Evolutionary conservation across 2,888 invertebrate genomes (phyloP), one percentile per base, ranked within the genome.

Genomic region (Coenonympha arcania): DNA sequence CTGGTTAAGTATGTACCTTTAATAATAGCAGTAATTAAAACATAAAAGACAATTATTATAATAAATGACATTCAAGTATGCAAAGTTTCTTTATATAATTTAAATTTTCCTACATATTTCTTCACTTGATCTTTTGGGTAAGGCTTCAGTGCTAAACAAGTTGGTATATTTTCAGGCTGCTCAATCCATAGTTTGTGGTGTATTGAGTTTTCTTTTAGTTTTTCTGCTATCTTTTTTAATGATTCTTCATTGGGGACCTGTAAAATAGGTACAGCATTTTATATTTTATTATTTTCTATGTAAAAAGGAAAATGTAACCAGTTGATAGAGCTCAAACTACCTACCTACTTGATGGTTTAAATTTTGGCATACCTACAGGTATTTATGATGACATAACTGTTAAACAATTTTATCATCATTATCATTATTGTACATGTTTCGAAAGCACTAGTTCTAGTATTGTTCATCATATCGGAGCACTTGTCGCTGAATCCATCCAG

Each of bases 121-220:
- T 96, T 94, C 0, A 97, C 89, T 52, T 90, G 88, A 43, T 92
- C 91, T 76, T 96, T 97, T 0, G 90, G 90, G 73, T 96, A 97
- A 2, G 99, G 98, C 76, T 98, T 98, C 1, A 94, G 84, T 6
- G 95, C 98, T 60, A 99, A 84, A 76, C 98, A 98, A 0, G 99
- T 98, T 15, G 97, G 92, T 70, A 95, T 93, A 75, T 98, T 94
- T 84, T 99, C 99, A 9, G 98, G 98, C 71, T 98, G 96, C 79
- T 99, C 98, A 50, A 95, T 93, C 98, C 98, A 99, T 40, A 98
- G 70, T 77, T 97, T 98, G 76, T 97, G 94, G 58, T 90, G 89
- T 55, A 99, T 90, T 16, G 89, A 88, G 62, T 91, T 90, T 64
- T 91, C 90, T 54, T 88, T 88, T 54, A 99, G 79, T 66, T 89